These are phyloP conservation scores for Acanthosepion pharaonis DNA, from an alignment of 2,888 invertebrate species.

Conservation along the genomic window DNA sequence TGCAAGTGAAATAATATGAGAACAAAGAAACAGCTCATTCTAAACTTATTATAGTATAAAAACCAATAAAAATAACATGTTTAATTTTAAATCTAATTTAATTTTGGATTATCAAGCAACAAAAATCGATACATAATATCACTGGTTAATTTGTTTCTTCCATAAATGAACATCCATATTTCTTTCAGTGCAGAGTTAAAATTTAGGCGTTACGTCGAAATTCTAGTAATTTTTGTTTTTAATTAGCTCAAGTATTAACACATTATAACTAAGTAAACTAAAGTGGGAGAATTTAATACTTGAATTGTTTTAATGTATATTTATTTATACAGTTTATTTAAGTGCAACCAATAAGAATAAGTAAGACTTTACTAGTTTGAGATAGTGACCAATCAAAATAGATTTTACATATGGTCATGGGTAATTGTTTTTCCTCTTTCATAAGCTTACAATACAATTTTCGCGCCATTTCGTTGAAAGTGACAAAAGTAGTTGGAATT, in stretches of 20 bases:
- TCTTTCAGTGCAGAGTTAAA: not conserved
- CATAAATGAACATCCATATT: not conserved
- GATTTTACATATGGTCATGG: not conserved
- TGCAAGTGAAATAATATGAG: too few relatives aligned
- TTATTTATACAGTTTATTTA: not conserved
- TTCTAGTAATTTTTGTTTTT: not conserved
- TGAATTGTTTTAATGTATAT: not conserved
- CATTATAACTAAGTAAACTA: not conserved
- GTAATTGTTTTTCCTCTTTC: not conserved
- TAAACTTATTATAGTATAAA: too few relatives aligned
- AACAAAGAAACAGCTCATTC: too few relatives aligned
- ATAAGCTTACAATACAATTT: not conserved
- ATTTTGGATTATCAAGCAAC: too few relatives aligned
- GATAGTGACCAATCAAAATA: not conserved
- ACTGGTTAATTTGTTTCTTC: too few relatives aligned
- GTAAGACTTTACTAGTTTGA: not conserved
- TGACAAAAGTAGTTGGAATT: not conserved
- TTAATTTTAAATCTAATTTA: too few relatives aligned
- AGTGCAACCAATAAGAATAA: not conserved
- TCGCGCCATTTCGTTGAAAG: constrained; percentile 40
- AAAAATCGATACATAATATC: too few relatives aligned
- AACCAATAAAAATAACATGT: too few relatives aligned
- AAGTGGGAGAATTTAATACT: not conserved
- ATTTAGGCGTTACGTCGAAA: not conserved
- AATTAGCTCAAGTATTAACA: too few relatives aligned